These are phyloP conservation scores for Pseudobourletiella spinata DNA, from an alignment of 1,140 invertebrate species.

Conservation along the genomic window DNA sequence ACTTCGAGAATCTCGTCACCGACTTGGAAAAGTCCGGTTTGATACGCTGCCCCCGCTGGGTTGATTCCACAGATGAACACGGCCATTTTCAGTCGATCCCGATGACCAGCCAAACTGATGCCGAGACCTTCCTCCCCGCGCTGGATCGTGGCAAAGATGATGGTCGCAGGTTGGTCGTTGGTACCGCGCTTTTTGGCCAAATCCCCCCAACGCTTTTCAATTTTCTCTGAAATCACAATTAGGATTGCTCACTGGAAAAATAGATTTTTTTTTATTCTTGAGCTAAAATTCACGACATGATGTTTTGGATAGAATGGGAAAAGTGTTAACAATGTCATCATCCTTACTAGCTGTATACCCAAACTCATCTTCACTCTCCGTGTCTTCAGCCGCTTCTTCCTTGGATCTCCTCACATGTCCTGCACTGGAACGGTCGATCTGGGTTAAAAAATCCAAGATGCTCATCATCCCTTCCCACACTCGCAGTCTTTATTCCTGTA, in stretches of 20 bases:
- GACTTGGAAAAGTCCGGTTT: constrained; percentile 65
- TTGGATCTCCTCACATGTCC: constrained; percentile 67
- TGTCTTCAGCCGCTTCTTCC: constrained; percentile 61
- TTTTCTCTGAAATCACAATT: constrained; percentile 38
- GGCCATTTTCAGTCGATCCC: constrained; percentile 87
- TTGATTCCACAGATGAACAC: constrained; percentile 91
- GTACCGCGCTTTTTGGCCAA: constrained; percentile 12
- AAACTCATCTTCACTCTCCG: constrained; percentile 77
- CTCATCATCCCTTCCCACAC: no score
- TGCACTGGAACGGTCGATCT: constrained; percentile 83
- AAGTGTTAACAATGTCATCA: neutral
- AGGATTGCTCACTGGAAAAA: no score
- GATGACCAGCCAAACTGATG: constrained; percentile 85
- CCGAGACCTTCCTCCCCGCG: constrained; percentile 50
- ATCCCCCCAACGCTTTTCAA: constrained; percentile 37
- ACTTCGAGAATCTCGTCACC: constrained; percentile 96
- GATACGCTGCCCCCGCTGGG: constrained; percentile 69
- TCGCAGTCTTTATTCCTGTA: no score
- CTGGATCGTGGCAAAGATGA: constrained; percentile 29
- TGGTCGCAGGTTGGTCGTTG: constrained; percentile 7
- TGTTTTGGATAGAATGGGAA: no score
- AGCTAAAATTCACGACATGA: no score
- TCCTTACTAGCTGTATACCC: constrained; percentile 85
- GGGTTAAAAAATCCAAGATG: constrained; percentile 36
- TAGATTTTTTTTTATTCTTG: no score